A percentile compares a stretch with the other conserved stretches of the same genome.
Conservation (phyloP, 2,888 invertebrate genomes). For the Galerucella calmariensis region DNA sequence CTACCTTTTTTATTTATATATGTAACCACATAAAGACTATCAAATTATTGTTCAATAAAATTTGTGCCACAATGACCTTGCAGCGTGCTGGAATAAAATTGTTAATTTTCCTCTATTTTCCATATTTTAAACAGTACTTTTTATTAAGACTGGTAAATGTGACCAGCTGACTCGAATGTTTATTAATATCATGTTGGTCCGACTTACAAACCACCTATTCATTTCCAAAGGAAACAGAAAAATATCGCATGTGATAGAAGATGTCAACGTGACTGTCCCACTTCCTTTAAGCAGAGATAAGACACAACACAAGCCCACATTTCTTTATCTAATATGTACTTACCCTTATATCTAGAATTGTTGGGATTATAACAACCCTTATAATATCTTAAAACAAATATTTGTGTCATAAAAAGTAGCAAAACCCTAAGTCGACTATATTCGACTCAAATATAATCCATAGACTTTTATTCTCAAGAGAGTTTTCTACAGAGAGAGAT, state of each 20-base stretch:
- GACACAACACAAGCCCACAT: slow-evolving; percentile 36
- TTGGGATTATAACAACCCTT: not conserved
- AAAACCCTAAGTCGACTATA: slow-evolving; percentile 7
- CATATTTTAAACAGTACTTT: not conserved
- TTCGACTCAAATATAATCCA: not conserved
- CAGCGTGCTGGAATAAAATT: no score
- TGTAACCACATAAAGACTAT: no score
- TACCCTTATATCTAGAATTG: slow-evolving; percentile 4
- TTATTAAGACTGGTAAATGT: not conserved
- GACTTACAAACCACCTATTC: slow-evolving; percentile 23
- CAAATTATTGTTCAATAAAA: no score
- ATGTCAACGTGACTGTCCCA: slow-evolving; percentile 39
- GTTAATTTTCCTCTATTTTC: not conserved
- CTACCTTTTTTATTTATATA: no score
- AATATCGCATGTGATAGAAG: slow-evolving; percentile 30
- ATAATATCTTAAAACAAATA: slow-evolving; percentile 25
- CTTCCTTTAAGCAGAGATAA: slow-evolving; percentile 41
- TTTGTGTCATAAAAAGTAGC: slow-evolving; percentile 25
- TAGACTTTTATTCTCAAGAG: not conserved
- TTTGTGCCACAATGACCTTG: no score
- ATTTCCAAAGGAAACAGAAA: slow-evolving; percentile 25
- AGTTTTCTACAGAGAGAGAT: not conserved
- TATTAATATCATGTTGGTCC: not conserved
- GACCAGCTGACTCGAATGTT: not conserved
- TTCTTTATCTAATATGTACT: slow-evolving; percentile 32